Conservation (phyloP, 2,888 invertebrate species). For the Nymphalis urticae region DNA sequence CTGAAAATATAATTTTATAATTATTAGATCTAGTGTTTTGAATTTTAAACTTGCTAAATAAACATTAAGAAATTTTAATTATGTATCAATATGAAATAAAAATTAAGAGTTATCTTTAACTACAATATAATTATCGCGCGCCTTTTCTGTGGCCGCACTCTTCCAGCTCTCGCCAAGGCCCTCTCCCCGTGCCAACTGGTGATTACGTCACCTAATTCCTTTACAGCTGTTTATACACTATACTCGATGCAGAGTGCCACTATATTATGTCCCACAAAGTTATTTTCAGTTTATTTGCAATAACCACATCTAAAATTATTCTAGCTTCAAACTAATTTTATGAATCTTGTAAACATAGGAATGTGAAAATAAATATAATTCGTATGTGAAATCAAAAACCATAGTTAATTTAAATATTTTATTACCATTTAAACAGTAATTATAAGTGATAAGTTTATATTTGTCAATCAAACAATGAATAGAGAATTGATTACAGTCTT, state of each 20-base stretch:
- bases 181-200: conserved; percentile 47
- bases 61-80: no score
- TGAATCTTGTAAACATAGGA: not conserved
- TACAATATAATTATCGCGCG: conserved; percentile 8
- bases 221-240: conserved; percentile 46
- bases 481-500: not conserved
- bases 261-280: conserved; percentile 12
- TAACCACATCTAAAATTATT: not conserved
- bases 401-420: conserved; percentile 40
- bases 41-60: no score
- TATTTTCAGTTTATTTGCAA: conserved; percentile 8
- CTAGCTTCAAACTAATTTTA: no score
- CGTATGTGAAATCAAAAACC: conserved; percentile 22
- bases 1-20: no score
- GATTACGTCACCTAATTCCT: conserved; percentile 42
- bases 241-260: conserved; percentile 5
- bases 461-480: conserved; percentile 26
- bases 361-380: not conserved
- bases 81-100: no score
- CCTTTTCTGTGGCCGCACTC: conserved; percentile 24
- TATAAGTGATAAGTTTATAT: conserved; percentile 66
- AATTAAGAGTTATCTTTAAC: not conserved
- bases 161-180: conserved; percentile 52
- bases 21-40: no score
- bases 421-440: conserved; percentile 71